These are phyloP conservation scores for Drosophila pseudoananassae DNA, from an alignment of 1,140 invertebrate genomes.

Conservation along the genomic window DNA sequence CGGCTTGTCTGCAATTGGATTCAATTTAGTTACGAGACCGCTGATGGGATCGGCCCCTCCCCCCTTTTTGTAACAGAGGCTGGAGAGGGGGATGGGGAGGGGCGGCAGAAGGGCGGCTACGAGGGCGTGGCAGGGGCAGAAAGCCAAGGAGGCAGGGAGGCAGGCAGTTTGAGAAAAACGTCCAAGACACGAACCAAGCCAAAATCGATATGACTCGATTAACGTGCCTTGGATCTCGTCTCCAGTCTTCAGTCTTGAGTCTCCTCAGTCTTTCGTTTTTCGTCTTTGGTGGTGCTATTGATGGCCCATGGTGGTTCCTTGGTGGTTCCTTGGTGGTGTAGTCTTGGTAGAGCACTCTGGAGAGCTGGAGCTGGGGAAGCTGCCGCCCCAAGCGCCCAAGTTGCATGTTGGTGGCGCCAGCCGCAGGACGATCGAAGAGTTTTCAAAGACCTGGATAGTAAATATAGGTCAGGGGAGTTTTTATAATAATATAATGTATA, in stretches of 20 bases:
- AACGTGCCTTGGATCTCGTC: conserved; percentile 58
- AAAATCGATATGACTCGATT: conserved; percentile 82
- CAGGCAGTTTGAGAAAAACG: conserved; percentile 58
- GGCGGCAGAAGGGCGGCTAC: neutral
- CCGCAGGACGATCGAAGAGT: conserved; percentile 9
- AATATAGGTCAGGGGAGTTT: neutral
- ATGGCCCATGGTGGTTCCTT: conserved; percentile 17
- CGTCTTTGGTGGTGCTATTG: conserved; percentile 46
- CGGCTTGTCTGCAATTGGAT: conserved; percentile 63
- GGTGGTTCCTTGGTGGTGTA: conserved; percentile 16
- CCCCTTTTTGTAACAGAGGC: neutral
- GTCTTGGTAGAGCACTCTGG: conserved; percentile 12
- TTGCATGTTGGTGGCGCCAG: conserved; percentile 40
- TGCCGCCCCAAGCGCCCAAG: conserved; percentile 39
- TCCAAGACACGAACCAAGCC: conserved; percentile 77
- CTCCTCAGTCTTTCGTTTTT: conserved; percentile 5
- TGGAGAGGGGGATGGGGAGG: no score
- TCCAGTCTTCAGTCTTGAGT: conserved; percentile 11
- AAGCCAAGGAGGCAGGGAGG: neutral
- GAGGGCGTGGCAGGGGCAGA: neutral
- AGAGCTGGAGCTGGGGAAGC: conserved; percentile 13
- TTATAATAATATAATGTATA: no score
- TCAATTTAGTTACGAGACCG: conserved; percentile 72
- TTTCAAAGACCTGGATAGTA: neutral
- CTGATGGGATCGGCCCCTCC: conserved; percentile 50